Percentiles rank a stretch among this genome's conserved stretches.
Conservation (phyloP, 2,888 invertebrate species). For the Agonopterix subpropinquella region DNA sequence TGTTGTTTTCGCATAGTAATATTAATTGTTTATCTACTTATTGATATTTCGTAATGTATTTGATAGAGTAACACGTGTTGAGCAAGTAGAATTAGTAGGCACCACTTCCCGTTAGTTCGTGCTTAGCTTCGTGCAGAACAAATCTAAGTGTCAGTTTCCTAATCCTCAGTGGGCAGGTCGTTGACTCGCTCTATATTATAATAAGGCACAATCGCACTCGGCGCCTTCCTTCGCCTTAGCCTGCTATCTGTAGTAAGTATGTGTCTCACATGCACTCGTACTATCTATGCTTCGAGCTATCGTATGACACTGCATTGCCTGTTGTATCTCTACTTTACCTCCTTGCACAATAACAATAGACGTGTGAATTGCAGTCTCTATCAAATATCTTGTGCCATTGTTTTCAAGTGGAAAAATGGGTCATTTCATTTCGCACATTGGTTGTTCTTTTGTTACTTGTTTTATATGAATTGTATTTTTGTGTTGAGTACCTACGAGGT, state of each 20-base stretch:
- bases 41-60: too few relatives aligned
- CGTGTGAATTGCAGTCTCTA: constrained; percentile 5
- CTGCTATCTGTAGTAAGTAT: constrained; percentile 10
- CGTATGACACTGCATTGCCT: background rate
- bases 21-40: too few relatives aligned
- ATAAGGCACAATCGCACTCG: constrained; percentile 48
- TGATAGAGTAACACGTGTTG: too few relatives aligned
- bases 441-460: too few relatives aligned
- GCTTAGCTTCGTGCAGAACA: too few relatives aligned
- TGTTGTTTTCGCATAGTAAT: too few relatives aligned
- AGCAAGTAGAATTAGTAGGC: too few relatives aligned
- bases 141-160: constrained; percentile 44
- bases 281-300: constrained; percentile 25
- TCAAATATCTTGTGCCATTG: background rate
- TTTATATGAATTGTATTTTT: too few relatives aligned
- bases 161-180: constrained; percentile 49
- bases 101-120: too few relatives aligned
- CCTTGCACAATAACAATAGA: constrained; percentile 5
- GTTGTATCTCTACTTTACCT: background rate
- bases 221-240: constrained; percentile 23
- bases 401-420: constrained; percentile 1
- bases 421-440: background rate
- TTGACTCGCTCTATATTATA: constrained; percentile 47
- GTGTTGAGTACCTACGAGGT: too few relatives aligned
- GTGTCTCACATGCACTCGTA: constrained; percentile 16